Evolutionary conservation across 2,113 vertebrate species (phyloP), one percentile per base, ranked within the genome.

Genomic region (Lathamus discolor): DNA sequence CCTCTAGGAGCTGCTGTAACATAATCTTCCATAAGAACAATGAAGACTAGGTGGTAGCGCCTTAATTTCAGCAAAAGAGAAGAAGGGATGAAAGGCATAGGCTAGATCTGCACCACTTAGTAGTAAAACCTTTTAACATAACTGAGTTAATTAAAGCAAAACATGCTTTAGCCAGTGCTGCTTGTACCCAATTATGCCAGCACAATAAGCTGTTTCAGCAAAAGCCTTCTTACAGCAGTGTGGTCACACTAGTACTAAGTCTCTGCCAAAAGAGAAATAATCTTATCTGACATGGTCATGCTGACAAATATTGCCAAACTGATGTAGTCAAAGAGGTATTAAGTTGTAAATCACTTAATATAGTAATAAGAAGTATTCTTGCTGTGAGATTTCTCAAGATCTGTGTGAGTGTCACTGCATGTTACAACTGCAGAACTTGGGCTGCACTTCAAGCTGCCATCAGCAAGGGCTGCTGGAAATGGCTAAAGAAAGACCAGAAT

Each of bases 1-100:
- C 68, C 93, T 84, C 94, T 88, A 84, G 76, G 80, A 92, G 86
- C 68, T 95, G 57, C 55, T 91, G 28, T 68, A 91, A 78, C 80
- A 90, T 46, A 78, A 92, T 86, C 24, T 74, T 67, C 24, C 52
- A 7, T 33, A 84, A 62, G 46, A 92, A 78, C 11, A 41, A 54
- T 13, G 35, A 83, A 88, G 10, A 90, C 64, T 3, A 61, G 35
- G 18, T 61, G 7, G 25, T 76, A 86, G 51, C 35, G 33, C 11
- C 35, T 64, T 67, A 51, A 55, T 24, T 68, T 0, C 0, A 73
- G 46, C 37, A 74, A 46, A 95, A 77, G 22, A 55, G 11, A 43
- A 51, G 31, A 43, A 88, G 44, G 76, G 84, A 86, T 57, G 49
- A 80, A 93, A 90, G 44, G 59, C 75, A 59, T 27, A 31, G 79